Evolutionary conservation across 2,113 vertebrate genomes (phyloP), one percentile per base, ranked within the genome.

Genomic region (Toxotes chatareus): DNA sequence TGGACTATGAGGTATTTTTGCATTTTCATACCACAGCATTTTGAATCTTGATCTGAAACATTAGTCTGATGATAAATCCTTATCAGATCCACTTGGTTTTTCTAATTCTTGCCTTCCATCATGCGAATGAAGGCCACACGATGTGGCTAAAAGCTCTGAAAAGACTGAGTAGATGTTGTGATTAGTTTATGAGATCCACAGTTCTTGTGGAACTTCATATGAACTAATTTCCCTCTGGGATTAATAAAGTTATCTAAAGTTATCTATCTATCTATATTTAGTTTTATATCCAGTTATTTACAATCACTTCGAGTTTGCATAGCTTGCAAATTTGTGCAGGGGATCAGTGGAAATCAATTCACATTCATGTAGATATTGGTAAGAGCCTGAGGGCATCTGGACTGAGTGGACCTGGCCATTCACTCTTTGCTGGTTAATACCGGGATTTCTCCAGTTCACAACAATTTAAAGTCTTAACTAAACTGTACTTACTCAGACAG

Each of bases 401-500:
- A 27, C n/a, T 56, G 34, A 51, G 36, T 38, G 4, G 53, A 53
- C 53, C 1, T 70, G n/a, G 61, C 19, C 7, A 55, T n/a, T 57
- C n/a, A 49, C 6, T 36, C 6, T 34, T 38, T 66, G 13, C n/a
- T 53, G 53, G 1, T 40, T 27, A 38, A 70, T 34, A 84, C 16
- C 38, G 69, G 49, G 7, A 56, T 46, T 27, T 44, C 13, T 56
- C n/a, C 14, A 51, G 19, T 44, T 64, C 14, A 59, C 49, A 64
- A 4, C 42, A 38, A 14, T 14, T 55, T 5, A 10, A 56, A 7
- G 27, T 27, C 27, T 27, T 27, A 55, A 7, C 10, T 3, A 5
- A 82, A 44, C 3, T 34, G 1, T 89, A 95, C 95, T 96, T 86
- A 96, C 95, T 80, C 34, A 89, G 88, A 82, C 76, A 89, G 69